phyloP scores from a whole-genome alignment of 2,797 vertebrate species.

The Oceanodroma leucorhoa region DNA sequence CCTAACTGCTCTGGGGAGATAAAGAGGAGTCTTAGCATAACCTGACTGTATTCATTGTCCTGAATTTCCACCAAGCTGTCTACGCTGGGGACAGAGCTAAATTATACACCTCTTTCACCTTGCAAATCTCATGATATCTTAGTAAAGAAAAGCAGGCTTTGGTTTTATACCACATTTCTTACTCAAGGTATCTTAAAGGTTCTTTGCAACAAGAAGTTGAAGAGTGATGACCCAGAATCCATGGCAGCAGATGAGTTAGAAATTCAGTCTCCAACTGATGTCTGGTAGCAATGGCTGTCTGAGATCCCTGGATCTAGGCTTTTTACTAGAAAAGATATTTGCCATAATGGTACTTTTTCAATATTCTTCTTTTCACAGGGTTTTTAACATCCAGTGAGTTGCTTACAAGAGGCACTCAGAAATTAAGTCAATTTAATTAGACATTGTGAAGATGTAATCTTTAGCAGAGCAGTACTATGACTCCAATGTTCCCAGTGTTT shows the following conservation, averaged over 20 bases:
- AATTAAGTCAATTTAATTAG: neutral
- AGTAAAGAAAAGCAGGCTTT: neutral
- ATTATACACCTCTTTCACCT: conserved; percentile 5
- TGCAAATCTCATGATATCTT: neutral
- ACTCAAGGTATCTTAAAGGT: neutral
- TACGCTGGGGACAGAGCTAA: neutral
- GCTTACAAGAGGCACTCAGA: neutral
- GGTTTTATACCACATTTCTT: neutral
- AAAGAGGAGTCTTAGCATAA: neutral
- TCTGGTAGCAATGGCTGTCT: neutral
- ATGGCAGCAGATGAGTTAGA: neutral
- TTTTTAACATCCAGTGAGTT: neutral
- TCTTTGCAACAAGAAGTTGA: neutral
- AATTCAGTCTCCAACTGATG: neutral
- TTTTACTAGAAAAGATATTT: neutral
- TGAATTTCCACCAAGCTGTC: neutral
- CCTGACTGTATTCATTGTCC: neutral
- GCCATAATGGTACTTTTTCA: neutral
- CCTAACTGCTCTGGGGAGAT: neutral
- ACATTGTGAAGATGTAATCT: neutral
- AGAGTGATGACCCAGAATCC: neutral
- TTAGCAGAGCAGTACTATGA: neutral
- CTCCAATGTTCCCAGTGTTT: neutral
- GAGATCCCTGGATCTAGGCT: neutral
- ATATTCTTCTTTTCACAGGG: neutral